Evolutionary conservation across 2,888 invertebrate species (phyloP), one percentile per base, ranked within the genome.

Genomic region (Epinotia ramella): DNA sequence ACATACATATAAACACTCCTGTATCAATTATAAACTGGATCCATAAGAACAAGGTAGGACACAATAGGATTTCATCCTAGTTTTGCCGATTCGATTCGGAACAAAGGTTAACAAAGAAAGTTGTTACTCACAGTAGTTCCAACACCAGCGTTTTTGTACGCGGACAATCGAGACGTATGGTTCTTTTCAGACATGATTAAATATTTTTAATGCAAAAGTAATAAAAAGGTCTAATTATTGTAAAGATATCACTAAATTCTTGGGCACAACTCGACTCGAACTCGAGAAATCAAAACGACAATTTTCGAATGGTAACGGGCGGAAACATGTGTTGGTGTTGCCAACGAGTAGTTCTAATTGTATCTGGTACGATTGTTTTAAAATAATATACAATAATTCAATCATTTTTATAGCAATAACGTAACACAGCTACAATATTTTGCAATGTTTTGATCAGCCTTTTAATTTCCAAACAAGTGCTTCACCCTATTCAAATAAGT

Each of bases 131-230:
- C 98, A 86, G 96, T 97, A 1, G 95, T 93, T 83, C 97, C 97
- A 80, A 96, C 96, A 24, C 97, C 96, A 85, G 96, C 96, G 89
- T 97, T 97, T 91, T 98, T 98, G 90, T 97, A 98, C 12, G 96
- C 95, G 69, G 96, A 94, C 80, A 97, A 92, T 82, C 97, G 96
- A 63, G 95, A 92, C 16, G 89, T 84, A 24, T 89, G 89, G 33
- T 93, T 94, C 84, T 95, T 95, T 79, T 96, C 96, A 80, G 96
- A 95, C 96, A 97, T 96, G 78, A 79, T 92, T 59, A 74, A 68
- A 68, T 44, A 66, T 73, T 53, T 63, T 24, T 33, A 65, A 40
- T 18, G 13, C 56, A 40, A 56, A 46, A 49, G 20, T 9, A 11
- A 66, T 6, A 66, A 18, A 49, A 73, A 53, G 57, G 33, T 59